These are phyloP conservation scores for Cephus sareptanus DNA, from an alignment of 2,888 invertebrate species.

Conservation along the genomic window DNA sequence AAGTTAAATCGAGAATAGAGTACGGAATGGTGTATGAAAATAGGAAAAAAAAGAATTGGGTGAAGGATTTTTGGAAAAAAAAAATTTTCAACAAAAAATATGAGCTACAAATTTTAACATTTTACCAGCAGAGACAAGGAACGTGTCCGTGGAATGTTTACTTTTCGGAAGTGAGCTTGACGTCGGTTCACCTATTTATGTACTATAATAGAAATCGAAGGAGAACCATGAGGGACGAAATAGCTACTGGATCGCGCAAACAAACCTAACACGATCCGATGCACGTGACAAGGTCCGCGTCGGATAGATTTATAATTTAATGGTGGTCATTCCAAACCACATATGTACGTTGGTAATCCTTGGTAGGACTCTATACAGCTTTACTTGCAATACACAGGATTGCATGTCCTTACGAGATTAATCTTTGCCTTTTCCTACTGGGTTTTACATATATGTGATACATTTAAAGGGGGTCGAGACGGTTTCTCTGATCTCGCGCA, in stretches of 20 bases:
- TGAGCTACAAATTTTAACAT: neutral
- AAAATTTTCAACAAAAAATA: neutral
- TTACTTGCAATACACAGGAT: constrained; percentile 29
- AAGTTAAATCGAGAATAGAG: neutral
- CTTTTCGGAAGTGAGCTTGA: neutral
- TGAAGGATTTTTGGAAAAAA: neutral
- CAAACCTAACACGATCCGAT: constrained; percentile 14
- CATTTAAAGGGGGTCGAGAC: neutral
- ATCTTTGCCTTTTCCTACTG: constrained; percentile 20
- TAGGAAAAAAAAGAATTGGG: constrained; percentile 6
- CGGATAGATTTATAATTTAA: constrained; percentile 48
- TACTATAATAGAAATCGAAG: neutral
- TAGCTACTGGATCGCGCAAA: constrained; percentile 3
- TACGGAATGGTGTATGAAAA: constrained; percentile 38
- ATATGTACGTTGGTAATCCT: constrained; percentile 35
- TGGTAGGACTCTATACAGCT: constrained; percentile 25
- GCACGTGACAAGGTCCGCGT: constrained; percentile 41
- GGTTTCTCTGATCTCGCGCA: neutral
- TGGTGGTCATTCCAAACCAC: constrained; percentile 26
- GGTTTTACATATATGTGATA: neutral
- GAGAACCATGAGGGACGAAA: neutral
- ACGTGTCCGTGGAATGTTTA: neutral
- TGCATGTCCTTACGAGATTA: constrained; percentile 45
- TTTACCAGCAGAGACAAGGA: constrained; percentile 6
- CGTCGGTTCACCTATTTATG: neutral